Evolutionary conservation across 1,140 invertebrate species (phyloP).

Genomic region (Ceratitis capitata): DNA sequence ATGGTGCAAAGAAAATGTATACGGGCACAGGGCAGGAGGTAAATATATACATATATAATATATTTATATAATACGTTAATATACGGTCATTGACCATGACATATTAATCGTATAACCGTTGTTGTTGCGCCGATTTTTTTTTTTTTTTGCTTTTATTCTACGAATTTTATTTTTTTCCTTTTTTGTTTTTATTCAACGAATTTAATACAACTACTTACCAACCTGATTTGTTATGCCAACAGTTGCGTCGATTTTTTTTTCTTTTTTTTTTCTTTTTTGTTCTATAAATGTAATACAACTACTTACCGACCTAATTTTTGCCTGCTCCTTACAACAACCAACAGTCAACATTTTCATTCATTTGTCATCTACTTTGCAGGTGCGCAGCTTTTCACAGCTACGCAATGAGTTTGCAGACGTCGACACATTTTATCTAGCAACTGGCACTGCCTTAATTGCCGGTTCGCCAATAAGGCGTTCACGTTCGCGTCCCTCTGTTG

Average conservation of each 20-base stretch:
- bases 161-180: neutral
- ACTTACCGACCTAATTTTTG: neutral
- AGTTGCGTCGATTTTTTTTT: neutral
- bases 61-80: neutral
- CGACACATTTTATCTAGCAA: constrained; percentile 87
- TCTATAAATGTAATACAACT: neutral
- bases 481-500: constrained; percentile 70
- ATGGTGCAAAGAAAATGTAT: constrained; percentile 87
- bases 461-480: constrained; percentile 75
- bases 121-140: too few relatives aligned
- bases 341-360: neutral
- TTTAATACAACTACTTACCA: neutral
- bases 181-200: neutral
- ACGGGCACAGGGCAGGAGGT: constrained; percentile 91
- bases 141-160: neutral
- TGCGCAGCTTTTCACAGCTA: constrained; percentile 90
- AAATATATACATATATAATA: constrained; percentile 48
- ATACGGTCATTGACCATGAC: neutral
- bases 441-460: constrained; percentile 68
- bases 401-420: constrained; percentile 90
- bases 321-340: neutral
- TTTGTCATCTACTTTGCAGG: constrained; percentile 43
- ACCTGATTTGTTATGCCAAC: neutral
- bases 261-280: neutral
- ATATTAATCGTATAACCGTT: neutral